phyloP scores from a whole-genome alignment of 2,113 vertebrate genomes.

The Turdus rufiventris region DNA sequence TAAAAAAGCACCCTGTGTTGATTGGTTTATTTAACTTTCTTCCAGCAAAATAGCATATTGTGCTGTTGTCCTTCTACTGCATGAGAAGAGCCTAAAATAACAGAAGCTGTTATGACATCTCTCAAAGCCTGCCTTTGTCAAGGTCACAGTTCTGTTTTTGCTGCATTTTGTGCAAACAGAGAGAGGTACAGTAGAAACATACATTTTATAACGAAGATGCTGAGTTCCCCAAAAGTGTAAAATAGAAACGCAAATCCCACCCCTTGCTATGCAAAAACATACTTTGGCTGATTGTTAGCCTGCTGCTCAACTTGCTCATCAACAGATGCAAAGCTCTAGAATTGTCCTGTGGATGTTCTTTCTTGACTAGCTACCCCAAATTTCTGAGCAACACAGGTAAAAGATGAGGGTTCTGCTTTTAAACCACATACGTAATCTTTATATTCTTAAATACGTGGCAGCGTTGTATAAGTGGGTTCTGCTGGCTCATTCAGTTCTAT shows the following conservation, averaged over 20 bases:
- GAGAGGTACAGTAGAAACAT: neutral
- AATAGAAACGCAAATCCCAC: neutral
- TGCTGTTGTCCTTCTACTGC: neutral
- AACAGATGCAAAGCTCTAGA: neutral
- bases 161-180: neutral
- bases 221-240: neutral
- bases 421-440: neutral
- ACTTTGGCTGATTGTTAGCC: neutral
- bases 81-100: conserved; percentile 7
- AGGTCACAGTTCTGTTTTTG: conserved; percentile 12
- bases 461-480: neutral
- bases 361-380: neutral
- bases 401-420: neutral
- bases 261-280: neutral
- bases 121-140: neutral
- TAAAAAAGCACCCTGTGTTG: neutral
- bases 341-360: neutral
- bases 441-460: neutral
- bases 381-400: neutral
- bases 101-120: conserved; percentile 9
- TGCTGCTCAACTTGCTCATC: neutral
- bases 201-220: neutral
- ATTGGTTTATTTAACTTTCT: conserved; percentile 10
- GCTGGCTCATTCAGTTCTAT: neutral
- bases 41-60: neutral